Evolutionary conservation across 2,888 invertebrate genomes (phyloP).

Genomic region (Bimastos eiseni): DNA sequence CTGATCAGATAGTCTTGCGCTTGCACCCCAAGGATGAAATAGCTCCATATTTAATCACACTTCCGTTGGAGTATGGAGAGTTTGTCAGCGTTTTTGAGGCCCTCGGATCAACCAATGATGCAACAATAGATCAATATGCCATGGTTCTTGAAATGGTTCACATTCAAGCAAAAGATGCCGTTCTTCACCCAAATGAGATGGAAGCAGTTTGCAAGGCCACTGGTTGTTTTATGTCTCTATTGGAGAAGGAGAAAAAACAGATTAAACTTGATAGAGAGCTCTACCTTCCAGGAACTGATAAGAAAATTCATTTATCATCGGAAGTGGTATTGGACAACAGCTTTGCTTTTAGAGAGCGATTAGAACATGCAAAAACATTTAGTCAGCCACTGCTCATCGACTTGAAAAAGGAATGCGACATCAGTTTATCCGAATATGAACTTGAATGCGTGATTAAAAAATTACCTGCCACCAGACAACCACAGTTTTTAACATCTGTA

Average conservation of each 20-base stretch:
- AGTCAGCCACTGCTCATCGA: not conserved
- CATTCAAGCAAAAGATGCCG: conserved; percentile 29
- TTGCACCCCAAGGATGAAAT: conserved; percentile 46
- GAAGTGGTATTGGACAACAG: conserved; percentile 43
- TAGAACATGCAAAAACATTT: not conserved
- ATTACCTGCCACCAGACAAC: not conserved
- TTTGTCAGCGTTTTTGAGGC: conserved; percentile 44
- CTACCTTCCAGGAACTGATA: conserved; percentile 39
- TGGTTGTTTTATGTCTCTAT: conserved; percentile 41
- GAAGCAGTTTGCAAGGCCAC: conserved; percentile 39
- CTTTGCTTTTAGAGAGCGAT: not conserved
- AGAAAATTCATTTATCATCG: conserved; percentile 36
- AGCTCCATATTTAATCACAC: conserved; percentile 44
- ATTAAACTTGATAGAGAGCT: conserved; percentile 30
- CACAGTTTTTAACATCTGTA: conserved; percentile 6
- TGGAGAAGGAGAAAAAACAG: conserved; percentile 29
- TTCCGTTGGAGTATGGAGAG: conserved; percentile 45
- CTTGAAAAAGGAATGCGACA: not conserved
- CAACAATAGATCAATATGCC: conserved; percentile 27
- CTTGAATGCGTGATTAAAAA: not conserved
- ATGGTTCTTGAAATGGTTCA: conserved; percentile 22
- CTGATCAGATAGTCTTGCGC: conserved; percentile 45
- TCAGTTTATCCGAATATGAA: not conserved
- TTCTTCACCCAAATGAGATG: conserved; percentile 46
- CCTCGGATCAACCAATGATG: conserved; percentile 43